A percentile compares a stretch with the other conserved stretches of the same genome.
phyloP scores from a whole-genome alignment of 2,113 vertebrate species.

The Silurus meridionalis region DNA sequence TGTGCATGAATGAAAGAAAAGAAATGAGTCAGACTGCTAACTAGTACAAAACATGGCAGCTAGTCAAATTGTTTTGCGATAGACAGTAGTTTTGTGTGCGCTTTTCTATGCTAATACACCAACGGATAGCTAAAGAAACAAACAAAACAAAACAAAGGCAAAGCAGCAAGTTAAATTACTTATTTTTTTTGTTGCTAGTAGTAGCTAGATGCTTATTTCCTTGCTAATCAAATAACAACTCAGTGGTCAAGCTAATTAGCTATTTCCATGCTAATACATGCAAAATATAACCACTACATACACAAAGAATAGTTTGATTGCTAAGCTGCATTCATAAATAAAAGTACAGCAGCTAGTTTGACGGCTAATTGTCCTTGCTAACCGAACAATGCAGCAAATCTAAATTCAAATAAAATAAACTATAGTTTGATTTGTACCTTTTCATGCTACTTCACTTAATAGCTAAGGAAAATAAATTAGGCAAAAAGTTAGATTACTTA shows the following conservation, averaged over 20 bases:
- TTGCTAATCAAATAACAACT: background rate
- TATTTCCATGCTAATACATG: background rate
- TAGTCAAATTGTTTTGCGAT: background rate
- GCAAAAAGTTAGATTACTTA: too few species aligned
- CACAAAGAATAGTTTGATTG: background rate
- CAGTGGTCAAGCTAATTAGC: background rate
- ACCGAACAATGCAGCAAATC: too few species aligned
- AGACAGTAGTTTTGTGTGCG: background rate
- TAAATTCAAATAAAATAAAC: too few species aligned
- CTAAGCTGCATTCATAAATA: too few species aligned
- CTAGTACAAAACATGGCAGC: background rate
- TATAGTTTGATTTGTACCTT: too few species aligned
- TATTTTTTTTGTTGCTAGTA: background rate
- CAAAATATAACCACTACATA: too few species aligned
- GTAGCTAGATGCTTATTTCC: background rate
- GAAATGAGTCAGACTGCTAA: background rate
- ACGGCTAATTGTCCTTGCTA: too few species aligned
- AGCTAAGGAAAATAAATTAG: too few species aligned
- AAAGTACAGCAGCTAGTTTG: too few species aligned
- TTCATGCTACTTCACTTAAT: too few species aligned
- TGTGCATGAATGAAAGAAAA: background rate
- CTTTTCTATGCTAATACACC: background rate
- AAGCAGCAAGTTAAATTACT: background rate
- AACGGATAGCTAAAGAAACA: background rate
- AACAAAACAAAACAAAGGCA: too few species aligned